phyloP scores from a whole-genome alignment of 1,140 invertebrate genomes.

The Rhopalosiphum padi region DNA sequence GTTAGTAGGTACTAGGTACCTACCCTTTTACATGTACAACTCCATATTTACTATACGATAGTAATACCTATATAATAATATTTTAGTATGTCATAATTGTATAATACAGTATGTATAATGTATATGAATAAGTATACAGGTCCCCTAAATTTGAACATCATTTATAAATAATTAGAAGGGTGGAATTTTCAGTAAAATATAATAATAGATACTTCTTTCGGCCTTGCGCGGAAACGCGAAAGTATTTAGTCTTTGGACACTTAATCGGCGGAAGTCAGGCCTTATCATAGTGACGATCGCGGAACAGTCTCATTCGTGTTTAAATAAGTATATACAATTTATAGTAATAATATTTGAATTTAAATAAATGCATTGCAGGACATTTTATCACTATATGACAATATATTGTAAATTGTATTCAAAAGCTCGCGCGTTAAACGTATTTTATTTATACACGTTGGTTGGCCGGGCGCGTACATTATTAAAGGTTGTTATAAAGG shows the following conservation, averaged over 20 bases:
- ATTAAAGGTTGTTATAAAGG: constrained; percentile 51
- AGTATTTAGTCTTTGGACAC: neutral
- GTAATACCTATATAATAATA: too few relatives aligned
- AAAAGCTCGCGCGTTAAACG: neutral
- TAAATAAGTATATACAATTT: too few relatives aligned
- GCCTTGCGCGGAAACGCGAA: neutral
- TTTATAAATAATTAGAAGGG: too few relatives aligned
- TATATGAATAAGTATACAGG: too few relatives aligned
- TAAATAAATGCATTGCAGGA: neutral
- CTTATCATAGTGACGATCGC: neutral
- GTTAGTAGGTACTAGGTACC: neutral
- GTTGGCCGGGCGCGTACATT: neutral
- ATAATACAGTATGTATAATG: too few relatives aligned
- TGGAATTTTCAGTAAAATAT: too few relatives aligned
- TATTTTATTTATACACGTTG: neutral
- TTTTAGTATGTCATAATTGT: too few relatives aligned
- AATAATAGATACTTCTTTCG: too few relatives aligned
- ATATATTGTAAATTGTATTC: neutral
- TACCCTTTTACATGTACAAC: neutral
- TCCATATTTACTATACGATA: too few relatives aligned
- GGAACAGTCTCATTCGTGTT: too few relatives aligned
- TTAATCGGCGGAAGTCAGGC: neutral
- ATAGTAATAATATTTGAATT: neutral
- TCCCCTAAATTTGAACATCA: too few relatives aligned
- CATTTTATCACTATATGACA: neutral